A percentile compares a stretch with the other conserved stretches of the same genome.
phyloP scores from a whole-genome alignment of 2,888 invertebrate genomes.

The Lordiphosa andalusiaca region DNA sequence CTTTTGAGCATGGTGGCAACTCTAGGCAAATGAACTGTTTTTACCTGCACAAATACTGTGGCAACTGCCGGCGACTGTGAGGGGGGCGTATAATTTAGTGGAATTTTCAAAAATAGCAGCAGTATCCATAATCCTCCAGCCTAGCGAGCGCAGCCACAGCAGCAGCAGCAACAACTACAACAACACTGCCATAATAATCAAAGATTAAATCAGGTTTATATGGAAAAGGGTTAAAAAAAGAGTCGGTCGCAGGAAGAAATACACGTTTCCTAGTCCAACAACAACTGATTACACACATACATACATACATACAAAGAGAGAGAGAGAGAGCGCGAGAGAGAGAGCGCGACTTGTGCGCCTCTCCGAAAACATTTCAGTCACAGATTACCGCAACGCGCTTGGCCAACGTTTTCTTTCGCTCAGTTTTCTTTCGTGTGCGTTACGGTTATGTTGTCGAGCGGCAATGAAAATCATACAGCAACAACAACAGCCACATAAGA shows the following conservation, averaged over 20 bases:
- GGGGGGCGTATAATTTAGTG: slow-evolving; percentile 62
- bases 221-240: slow-evolving; percentile 68
- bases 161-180: slow-evolving; percentile 34
- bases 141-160: slow-evolving; percentile 36
- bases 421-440: slow-evolving; percentile 55
- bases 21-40: slow-evolving; percentile 70
- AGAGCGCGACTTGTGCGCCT: slow-evolving; percentile 26
- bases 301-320: slow-evolving; percentile 8
- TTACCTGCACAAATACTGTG: slow-evolving; percentile 62
- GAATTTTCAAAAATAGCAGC: slow-evolving; percentile 72
- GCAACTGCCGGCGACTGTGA: slow-evolving; percentile 29
- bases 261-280: slow-evolving; percentile 68
- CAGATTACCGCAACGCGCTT: slow-evolving; percentile 35
- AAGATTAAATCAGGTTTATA: slow-evolving; percentile 74
- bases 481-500: slow-evolving; percentile 38
- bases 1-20: slow-evolving; percentile 50
- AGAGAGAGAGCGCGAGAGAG: slow-evolving; percentile 20
- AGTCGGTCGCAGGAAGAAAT: slow-evolving; percentile 70
- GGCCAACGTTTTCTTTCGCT: slow-evolving; percentile 24
- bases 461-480: slow-evolving; percentile 35
- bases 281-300: slow-evolving; percentile 57
- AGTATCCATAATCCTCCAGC: slow-evolving; percentile 52
- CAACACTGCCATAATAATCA: slow-evolving; percentile 61
- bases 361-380: slow-evolving; percentile 28
- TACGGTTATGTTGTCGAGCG: slow-evolving; percentile 62